Percentiles rank a stretch among this genome's conserved stretches.
Evolutionary conservation across 2,797 vertebrate species (phyloP).

Genomic region (Sparidentex hasta): DNA sequence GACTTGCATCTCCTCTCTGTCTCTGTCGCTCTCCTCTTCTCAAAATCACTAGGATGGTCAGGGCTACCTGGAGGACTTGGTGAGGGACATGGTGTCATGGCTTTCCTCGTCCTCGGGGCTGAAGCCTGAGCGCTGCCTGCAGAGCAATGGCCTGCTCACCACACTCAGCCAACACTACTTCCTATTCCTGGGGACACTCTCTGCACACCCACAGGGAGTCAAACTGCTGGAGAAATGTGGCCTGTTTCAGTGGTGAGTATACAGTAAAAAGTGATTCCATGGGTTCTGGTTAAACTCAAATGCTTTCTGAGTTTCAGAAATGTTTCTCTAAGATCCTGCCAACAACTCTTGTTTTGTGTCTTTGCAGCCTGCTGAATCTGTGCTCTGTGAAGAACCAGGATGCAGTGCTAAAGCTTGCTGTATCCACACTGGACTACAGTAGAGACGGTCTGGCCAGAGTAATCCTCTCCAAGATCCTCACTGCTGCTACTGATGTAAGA

Average conservation of each 20-base stretch:
- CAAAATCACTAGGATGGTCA: conserved; percentile 90
- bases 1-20: background rate
- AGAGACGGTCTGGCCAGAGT: conserved; percentile 97
- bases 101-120: conserved; percentile 92
- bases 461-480: conserved; percentile 98
- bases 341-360: conserved; percentile 2
- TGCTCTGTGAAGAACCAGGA: conserved; percentile 99
- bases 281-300: background rate
- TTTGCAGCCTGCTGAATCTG: conserved; percentile 94
- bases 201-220: conserved; percentile 94
- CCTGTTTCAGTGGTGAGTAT: conserved; percentile 96
- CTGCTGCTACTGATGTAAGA: conserved; percentile 96
- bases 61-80: conserved; percentile 94
- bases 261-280: background rate
- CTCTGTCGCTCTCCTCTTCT: background rate
- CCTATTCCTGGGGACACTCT: conserved; percentile 96
- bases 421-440: conserved; percentile 98
- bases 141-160: conserved; percentile 95
- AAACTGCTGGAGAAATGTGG: conserved; percentile 99
- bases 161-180: conserved; percentile 99
- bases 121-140: conserved; percentile 95
- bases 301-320: background rate
- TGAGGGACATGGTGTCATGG: conserved; percentile 97
- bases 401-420: conserved; percentile 95
- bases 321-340: background rate